Evolutionary conservation across 2,888 invertebrate genomes (phyloP), one percentile per base, ranked within the genome.

Genomic region (Caenorhabditis becei): DNA sequence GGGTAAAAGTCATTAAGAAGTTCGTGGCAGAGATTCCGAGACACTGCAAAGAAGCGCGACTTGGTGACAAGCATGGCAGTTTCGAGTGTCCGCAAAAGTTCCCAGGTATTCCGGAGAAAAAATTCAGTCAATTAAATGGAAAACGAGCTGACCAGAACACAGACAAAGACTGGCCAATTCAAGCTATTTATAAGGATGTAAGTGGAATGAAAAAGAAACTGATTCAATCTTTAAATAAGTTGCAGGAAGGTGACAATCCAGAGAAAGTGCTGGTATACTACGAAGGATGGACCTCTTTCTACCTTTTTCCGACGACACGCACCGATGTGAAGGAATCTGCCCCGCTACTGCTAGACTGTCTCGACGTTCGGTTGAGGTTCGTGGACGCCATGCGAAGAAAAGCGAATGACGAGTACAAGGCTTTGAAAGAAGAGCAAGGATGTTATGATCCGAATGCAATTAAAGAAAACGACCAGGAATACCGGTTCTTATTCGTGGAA

Each of bases 231-330:
- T n/a, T n/a, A n/a, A n/a, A n/a, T n/a, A n/a, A n/a, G 14, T 44
- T 23, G 24, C 16, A n/a, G n/a, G 18, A 18, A 62, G 2, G 26
- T n/a, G n/a, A 18, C 51, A 35, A 32, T 3, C 26, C 11, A 20
- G 49, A 16, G 18, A 26, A 54, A 3, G 1, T 54, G 54, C n/a
- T 1, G 1, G 54, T 72, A 1, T 24, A 59, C 16, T 79, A 79
- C 62, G 78, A 71, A 26, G 78, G 78, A 20, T 79, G 78, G 78
- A 35, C 61, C 2, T 41, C 14, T 14, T 3, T 3, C 16, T 41
- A 41, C 16, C 16, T 5, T 10, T 7, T 7, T 51, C 11, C 23
- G 24, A 23, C 10, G 2, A 51, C 51, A 32, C 8, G 24, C 3
- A 24, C 16, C 10, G 20, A 18, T 18, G 20, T 49, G 4, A 16